phyloP scores from a whole-genome alignment of 2,797 vertebrate species.

The Anguilla anguilla region DNA sequence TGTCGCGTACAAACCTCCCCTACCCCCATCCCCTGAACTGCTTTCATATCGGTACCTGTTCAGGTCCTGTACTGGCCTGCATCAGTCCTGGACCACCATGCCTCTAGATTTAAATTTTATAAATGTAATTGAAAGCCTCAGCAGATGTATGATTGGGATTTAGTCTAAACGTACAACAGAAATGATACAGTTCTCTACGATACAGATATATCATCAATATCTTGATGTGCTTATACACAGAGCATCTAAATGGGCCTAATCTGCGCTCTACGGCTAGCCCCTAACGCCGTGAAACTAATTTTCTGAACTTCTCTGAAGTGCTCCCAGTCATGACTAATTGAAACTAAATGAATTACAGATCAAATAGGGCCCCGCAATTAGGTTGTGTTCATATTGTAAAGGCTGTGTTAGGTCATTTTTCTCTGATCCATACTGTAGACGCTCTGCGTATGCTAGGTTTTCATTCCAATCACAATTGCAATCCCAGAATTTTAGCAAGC shows the following conservation, averaged over 20 bases:
- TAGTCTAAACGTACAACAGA: not conserved
- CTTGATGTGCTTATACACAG: not conserved
- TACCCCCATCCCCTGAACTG: not conserved
- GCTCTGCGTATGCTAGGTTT: no score
- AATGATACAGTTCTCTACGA: not conserved
- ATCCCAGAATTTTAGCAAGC: no score
- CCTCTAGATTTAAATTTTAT: not conserved
- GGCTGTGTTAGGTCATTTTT: not conserved
- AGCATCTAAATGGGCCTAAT: not conserved
- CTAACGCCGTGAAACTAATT: not conserved
- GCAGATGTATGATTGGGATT: not conserved
- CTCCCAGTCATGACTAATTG: not conserved
- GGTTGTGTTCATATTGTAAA: not conserved
- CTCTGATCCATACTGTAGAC: not conserved
- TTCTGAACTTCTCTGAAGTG: not conserved
- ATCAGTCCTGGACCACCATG: not conserved
- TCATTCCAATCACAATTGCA: no score
- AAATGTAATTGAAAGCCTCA: not conserved
- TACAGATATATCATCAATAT: not conserved
- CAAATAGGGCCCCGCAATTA: not conserved
- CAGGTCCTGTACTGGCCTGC: not conserved
- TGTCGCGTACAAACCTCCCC: not conserved
- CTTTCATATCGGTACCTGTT: not conserved
- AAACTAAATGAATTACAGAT: not conserved
- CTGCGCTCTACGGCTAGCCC: not conserved